Base-by-base conservation (phyloP, 2,888 invertebrate genomes). In the Agrenia bidenticulata region DNA sequence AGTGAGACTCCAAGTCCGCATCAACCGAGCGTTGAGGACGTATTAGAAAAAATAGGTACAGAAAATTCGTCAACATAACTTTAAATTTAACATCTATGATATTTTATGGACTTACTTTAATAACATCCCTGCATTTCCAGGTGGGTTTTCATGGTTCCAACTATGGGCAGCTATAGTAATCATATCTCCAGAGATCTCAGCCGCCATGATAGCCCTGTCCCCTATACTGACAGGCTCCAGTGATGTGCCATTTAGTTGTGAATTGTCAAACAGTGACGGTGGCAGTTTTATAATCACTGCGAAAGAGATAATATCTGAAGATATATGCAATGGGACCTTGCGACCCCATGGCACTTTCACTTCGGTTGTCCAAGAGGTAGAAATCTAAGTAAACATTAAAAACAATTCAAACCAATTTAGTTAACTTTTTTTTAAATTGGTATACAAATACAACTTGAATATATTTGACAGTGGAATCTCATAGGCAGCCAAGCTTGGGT, bases 91-190 rank as follows among this genome's bases (percentile, higher is more conserved):
- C 5, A 45, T n/a, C 17, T 19, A 45, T n/a, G 45, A 19, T 45
- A 9, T 45, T 45, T 21, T 45, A 15, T 19, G 13, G 11, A 39
- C 13, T 39, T 39, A n/a, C n/a, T n/a, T 39, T 39, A 39, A 39
- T 39, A 39, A 32, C 11, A 32, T 7, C 32, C 11, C 11, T 4
- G 11, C 32, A 32, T 32, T 32, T 32, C 11, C 32, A 73, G 74
- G 74, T 42, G 74, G 74, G 2, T 74, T 65, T 69, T 69, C 69
- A 11, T 71, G 69, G 67, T 74, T 72, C 54, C 74, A 74, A 62
- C 23, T 70, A 17, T 63, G 53, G 62, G 67, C 64, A 1, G 58
- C 69, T 17, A 39, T 70, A 11, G 39, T 72, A 24, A 63, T 65
- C n/a, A 67, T 72, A 11, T 53, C 61, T 19, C 72, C 72, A 5